Conservation (phyloP, 2,797 vertebrate genomes). For the Myoxocephalus aenaeus region DNA sequence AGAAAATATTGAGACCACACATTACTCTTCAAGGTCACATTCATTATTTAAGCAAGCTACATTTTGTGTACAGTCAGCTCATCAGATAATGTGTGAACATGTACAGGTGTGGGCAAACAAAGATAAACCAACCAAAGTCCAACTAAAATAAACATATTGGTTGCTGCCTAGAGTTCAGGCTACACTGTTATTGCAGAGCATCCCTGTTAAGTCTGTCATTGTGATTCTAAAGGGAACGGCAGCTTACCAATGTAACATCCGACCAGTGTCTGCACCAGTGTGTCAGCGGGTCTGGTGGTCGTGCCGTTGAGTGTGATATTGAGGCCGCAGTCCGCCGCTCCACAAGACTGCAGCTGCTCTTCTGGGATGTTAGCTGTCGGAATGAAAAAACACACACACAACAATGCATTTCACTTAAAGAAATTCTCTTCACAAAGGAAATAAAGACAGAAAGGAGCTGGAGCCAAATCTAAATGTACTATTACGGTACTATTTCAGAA, state of each 20-base stretch:
- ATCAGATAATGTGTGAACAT: background rate
- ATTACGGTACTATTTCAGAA: background rate
- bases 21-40: background rate
- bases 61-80: background rate
- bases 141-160: background rate
- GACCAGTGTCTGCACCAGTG: conserved; percentile 78
- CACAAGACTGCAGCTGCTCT: conserved; percentile 78
- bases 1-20: background rate
- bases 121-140: background rate
- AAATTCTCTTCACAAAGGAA: background rate
- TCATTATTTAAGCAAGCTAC: background rate
- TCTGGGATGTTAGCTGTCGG: conserved; percentile 75
- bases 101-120: background rate
- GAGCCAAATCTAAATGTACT: background rate
- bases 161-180: background rate
- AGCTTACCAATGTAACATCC: conserved; percentile 81
- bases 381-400: background rate
- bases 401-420: background rate
- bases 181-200: background rate
- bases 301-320: conserved; percentile 43
- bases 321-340: conserved; percentile 75
- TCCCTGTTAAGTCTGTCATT: background rate
- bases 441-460: background rate
- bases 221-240: background rate
- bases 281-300: conserved; percentile 58